These are phyloP conservation scores for Etheostoma spectabile DNA, from an alignment of 2,113 vertebrate species.

Conservation along the genomic window DNA sequence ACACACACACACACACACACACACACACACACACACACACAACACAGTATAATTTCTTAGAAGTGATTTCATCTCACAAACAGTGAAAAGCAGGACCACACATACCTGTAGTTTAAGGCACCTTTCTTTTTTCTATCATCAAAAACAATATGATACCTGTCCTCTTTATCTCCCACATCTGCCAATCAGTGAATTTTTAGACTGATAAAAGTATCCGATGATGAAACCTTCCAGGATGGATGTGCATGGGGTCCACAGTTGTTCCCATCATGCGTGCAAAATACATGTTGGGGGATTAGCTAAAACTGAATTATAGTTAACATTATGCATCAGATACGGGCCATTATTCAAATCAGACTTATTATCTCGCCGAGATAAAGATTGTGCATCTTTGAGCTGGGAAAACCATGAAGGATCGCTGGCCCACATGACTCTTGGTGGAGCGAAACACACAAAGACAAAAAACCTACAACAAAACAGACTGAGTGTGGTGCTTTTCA, in stretches of 20 bases:
- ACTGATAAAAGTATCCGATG: slow-evolving; percentile 5
- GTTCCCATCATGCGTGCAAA: slow-evolving; percentile 48
- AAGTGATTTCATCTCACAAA: not conserved
- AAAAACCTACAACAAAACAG: not conserved
- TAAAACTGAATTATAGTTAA: slow-evolving; percentile 44
- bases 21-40: too few relatives aligned
- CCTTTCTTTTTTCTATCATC: not conserved
- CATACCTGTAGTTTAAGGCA: slow-evolving; percentile 6
- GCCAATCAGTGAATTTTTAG: slow-evolving; percentile 29
- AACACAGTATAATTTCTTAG: not conserved
- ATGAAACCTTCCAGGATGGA: not conserved
- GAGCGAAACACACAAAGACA: slow-evolving; percentile 33
- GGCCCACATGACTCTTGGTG: slow-evolving; percentile 29
- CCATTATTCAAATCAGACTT: slow-evolving; percentile 70
- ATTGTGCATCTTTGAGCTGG: slow-evolving; percentile 45
- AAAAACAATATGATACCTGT: not conserved
- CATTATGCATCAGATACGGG: slow-evolving; percentile 63
- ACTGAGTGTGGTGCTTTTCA: not conserved
- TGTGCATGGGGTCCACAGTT: slow-evolving; percentile 42
- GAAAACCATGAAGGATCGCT: slow-evolving; percentile 27
- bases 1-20: not conserved
- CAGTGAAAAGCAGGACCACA: not conserved
- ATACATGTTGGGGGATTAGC: slow-evolving; percentile 61
- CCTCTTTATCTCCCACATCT: slow-evolving; percentile 11
- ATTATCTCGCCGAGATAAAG: slow-evolving; percentile 47